A percentile compares a stretch with the other conserved stretches of the same genome.
Evolutionary conservation across 1,140 invertebrate species (phyloP).

Genomic region (Papilio machaon): DNA sequence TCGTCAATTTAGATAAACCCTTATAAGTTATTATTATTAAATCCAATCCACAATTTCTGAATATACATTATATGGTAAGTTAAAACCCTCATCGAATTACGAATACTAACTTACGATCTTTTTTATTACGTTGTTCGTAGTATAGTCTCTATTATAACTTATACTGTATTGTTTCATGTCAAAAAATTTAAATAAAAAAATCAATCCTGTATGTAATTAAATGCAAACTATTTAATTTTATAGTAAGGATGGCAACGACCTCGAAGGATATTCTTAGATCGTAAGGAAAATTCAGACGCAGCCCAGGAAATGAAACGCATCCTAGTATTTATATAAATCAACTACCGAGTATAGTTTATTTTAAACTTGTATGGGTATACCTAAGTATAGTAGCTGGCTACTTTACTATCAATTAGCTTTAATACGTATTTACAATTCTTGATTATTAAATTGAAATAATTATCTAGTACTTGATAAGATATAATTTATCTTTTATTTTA

Average conservation of each 20-base stretch:
- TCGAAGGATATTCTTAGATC: slow-evolving; percentile 14
- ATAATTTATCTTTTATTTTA: background rate
- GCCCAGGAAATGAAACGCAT: slow-evolving; percentile 6
- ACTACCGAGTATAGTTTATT: background rate
- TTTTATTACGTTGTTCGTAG: background rate
- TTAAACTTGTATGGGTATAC: background rate
- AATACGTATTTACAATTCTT: background rate
- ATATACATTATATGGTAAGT: background rate
- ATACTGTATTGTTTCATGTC: background rate
- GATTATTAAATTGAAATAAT: background rate
- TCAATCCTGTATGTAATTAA: background rate
- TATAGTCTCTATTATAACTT: background rate
- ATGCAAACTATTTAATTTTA: slow-evolving; percentile 19
- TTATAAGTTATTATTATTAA: background rate
- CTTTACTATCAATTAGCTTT: background rate
- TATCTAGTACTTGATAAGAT: slow-evolving; percentile 5
- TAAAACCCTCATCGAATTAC: no score
- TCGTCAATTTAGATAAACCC: background rate
- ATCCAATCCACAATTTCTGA: background rate
- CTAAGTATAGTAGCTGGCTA: background rate
- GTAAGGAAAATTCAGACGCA: slow-evolving; percentile 21
- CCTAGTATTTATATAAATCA: slow-evolving; percentile 3
- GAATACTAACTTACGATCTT: background rate
- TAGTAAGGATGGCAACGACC: slow-evolving; percentile 20
- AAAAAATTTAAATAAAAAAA: background rate